These are phyloP conservation scores for Channa argus DNA, from an alignment of 2,113 vertebrate genomes.

Conservation along the genomic window DNA sequence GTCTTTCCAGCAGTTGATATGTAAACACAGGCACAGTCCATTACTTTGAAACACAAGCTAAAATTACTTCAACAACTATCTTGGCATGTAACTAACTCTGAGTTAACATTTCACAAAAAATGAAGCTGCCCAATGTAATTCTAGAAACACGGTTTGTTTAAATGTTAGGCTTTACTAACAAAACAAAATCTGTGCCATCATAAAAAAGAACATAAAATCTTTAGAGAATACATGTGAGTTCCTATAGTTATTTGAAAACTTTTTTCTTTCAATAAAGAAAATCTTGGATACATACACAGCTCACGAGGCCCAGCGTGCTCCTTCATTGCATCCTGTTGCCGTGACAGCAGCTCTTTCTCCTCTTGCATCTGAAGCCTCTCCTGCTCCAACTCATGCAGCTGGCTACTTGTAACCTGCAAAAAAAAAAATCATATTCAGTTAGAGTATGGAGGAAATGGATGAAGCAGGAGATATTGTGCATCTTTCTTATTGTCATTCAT, in stretches of 20 bases:
- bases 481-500: too few relatives aligned
- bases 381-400: conserved; percentile 92
- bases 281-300: conserved; percentile 89
- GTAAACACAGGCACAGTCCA: too few relatives aligned
- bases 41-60: too few relatives aligned
- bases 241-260: neutral
- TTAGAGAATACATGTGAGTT: neutral
- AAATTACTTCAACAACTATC: neutral
- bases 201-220: neutral
- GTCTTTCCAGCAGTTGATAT: neutral
- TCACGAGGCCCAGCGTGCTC: conserved; percentile 88
- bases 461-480: too few relatives aligned
- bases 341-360: conserved; percentile 89
- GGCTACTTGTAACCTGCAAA: conserved; percentile 84
- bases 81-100: neutral
- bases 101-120: conserved; percentile 6
- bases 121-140: neutral
- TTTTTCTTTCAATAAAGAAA: neutral
- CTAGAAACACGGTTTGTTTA: neutral
- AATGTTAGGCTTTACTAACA: too few relatives aligned
- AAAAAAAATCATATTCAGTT: neutral
- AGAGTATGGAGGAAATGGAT: neutral
- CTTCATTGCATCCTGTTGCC: conserved; percentile 92
- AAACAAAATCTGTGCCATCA: neutral
- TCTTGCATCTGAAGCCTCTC: conserved; percentile 89